Percentiles rank a stretch among this genome's conserved stretches.
Conservation (phyloP, 1,140 invertebrate species). For the Trachelipus rathkii region DNA sequence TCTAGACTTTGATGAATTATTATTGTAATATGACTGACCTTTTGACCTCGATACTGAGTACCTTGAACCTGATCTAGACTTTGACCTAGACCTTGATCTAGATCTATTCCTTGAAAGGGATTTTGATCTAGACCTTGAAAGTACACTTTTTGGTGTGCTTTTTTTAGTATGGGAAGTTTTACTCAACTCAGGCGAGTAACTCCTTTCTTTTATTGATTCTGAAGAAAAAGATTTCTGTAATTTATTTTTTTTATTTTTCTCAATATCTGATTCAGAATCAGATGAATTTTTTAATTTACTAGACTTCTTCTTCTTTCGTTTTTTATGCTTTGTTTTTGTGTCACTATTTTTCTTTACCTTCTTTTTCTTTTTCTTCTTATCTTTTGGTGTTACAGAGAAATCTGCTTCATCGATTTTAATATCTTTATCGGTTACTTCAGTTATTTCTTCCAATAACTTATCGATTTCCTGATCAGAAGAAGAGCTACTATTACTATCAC, state of each 20-base stretch:
- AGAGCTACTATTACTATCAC: not conserved
- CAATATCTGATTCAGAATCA: not conserved
- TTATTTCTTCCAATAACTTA: not conserved
- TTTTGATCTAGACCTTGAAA: not conserved
- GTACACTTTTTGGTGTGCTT: not conserved
- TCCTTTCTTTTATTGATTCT: not conserved
- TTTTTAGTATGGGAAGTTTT: not conserved
- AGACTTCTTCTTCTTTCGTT: not conserved
- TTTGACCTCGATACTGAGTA: not conserved
- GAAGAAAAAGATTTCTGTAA: not conserved
- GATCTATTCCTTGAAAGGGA: not conserved
- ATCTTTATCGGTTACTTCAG: not conserved
- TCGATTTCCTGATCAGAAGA: not conserved
- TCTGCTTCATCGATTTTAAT: not conserved
- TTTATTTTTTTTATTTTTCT: not conserved
- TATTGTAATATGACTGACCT: not conserved
- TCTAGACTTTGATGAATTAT: too few relatives aligned
- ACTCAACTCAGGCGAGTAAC: not conserved
- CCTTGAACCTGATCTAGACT: not conserved
- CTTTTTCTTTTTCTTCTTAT: slow-evolving; percentile 3
- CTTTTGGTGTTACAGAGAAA: not conserved
- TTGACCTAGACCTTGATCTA: not conserved
- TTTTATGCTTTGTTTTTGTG: not conserved
- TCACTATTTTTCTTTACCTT: not conserved
- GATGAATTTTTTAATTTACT: not conserved